phyloP scores from a whole-genome alignment of 1,140 invertebrate species.

The Eueides isabella region DNA sequence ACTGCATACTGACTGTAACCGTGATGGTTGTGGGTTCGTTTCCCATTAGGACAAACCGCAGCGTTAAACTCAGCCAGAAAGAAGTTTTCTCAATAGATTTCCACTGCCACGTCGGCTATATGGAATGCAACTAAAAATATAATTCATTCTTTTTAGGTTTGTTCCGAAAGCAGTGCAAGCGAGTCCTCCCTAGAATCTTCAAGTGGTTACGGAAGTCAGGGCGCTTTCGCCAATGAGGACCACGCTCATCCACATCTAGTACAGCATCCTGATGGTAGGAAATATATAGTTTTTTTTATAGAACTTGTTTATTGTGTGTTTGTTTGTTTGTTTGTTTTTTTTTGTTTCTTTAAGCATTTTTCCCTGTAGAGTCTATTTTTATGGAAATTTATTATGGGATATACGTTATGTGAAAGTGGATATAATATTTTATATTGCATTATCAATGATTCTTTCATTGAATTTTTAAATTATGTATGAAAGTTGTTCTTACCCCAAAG shows the following conservation, averaged over 20 bases:
- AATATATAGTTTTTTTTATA: not conserved
- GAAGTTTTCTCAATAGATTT: too few species aligned
- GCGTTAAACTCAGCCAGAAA: too few species aligned
- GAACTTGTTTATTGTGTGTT: constrained; percentile 18
- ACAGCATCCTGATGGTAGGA: constrained; percentile 62
- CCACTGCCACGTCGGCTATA: too few species aligned
- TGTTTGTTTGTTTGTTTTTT: constrained; percentile 24
- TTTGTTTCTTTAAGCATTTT: constrained; percentile 26
- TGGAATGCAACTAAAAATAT: too few species aligned
- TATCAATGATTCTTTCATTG: too few species aligned
- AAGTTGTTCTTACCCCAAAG: too few species aligned
- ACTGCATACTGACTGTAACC: too few species aligned
- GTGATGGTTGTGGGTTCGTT: too few species aligned
- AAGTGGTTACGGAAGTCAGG: constrained; percentile 90
- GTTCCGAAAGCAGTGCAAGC: constrained; percentile 86
- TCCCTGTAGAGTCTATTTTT: constrained; percentile 6
- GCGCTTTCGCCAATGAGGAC: constrained; percentile 81
- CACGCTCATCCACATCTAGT: constrained; percentile 59
- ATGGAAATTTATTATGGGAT: not conserved
- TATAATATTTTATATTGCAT: too few species aligned
- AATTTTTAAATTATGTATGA: too few species aligned
- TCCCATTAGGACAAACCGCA: too few species aligned
- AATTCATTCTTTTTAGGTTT: constrained; percentile 55
- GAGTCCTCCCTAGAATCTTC: constrained; percentile 89
- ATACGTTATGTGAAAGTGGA: too few species aligned